Percentiles rank a stretch among this genome's conserved stretches.
Conservation (phyloP, 2,113 vertebrate species). For the Opisthocomus hoazin region DNA sequence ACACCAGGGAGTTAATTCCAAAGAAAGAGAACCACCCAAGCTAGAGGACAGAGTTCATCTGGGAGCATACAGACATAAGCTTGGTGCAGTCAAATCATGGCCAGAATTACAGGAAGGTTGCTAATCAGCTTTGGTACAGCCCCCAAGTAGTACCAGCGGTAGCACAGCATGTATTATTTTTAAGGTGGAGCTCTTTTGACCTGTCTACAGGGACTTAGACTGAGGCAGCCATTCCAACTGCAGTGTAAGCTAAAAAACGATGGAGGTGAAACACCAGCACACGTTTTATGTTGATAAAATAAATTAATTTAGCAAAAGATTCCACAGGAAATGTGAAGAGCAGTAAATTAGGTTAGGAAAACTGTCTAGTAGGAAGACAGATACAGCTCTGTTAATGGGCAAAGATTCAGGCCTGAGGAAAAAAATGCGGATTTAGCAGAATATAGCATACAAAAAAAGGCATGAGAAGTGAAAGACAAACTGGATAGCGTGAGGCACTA, state of each 20-base stretch:
- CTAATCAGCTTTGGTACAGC: neutral
- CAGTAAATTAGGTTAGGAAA: neutral
- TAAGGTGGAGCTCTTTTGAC: neutral
- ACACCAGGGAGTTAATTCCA: neutral
- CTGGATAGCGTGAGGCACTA: accelerated
- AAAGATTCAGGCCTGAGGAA: neutral
- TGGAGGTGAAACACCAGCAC: neutral
- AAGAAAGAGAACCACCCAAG: neutral
- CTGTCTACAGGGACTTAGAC: neutral
- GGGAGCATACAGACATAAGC: neutral
- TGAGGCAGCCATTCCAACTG: neutral
- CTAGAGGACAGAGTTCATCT: neutral
- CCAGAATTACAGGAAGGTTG: neutral
- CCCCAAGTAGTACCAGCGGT: neutral
- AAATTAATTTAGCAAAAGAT: neutral
- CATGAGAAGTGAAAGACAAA: neutral
- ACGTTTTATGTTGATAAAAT: neutral
- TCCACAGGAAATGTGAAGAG: neutral
- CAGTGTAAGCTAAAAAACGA: neutral
- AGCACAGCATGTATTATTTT: neutral
- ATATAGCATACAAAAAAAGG: neutral
- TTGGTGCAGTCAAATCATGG: neutral
- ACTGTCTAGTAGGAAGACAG: neutral
- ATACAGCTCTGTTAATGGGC: neutral
- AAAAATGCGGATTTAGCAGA: neutral